Evolutionary conservation across 1,140 invertebrate species (phyloP).

Genomic region (Cephus cinctus): DNA sequence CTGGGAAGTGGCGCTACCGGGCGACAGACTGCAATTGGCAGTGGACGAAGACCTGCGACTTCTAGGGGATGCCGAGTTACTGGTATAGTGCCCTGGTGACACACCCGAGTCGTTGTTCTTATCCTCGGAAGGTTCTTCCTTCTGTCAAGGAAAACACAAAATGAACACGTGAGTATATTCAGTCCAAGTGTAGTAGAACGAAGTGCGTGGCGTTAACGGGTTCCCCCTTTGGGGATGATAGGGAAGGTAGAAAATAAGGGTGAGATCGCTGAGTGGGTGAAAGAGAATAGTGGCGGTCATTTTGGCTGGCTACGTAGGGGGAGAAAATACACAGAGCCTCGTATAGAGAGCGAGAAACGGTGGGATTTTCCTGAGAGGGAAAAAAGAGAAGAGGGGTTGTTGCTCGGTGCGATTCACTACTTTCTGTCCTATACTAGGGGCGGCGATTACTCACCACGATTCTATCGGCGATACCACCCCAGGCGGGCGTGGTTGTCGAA

Average conservation of each 20-base stretch:
- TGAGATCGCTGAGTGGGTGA: constrained; percentile 8
- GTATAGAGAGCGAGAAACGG: too few relatives aligned
- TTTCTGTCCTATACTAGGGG: too few relatives aligned
- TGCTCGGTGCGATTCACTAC: too few relatives aligned
- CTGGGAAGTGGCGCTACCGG: constrained; percentile 21
- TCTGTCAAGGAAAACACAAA: constrained; percentile 21
- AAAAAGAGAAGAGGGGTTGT: constrained; percentile 19
- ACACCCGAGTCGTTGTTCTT: constrained; percentile 34
- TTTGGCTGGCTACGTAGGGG: constrained; percentile 2
- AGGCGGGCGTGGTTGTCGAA: constrained; percentile 47
- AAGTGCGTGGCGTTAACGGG: background rate
- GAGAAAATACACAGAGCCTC: background rate
- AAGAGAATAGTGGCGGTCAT: constrained; percentile 9
- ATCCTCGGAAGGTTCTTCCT: constrained; percentile 24
- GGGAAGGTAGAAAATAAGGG: constrained; percentile 5
- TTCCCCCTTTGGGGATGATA: too few relatives aligned
- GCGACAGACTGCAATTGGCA: constrained; percentile 26
- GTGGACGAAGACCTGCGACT: constrained; percentile 26
- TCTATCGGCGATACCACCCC: constrained; percentile 40
- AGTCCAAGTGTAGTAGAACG: constrained; percentile 2
- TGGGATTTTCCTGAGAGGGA: too few relatives aligned
- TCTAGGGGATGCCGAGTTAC: constrained; percentile 27
- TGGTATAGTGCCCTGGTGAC: constrained; percentile 31
- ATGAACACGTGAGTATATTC: constrained; percentile 4
- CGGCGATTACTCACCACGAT: constrained; percentile 48